These are phyloP conservation scores for Cryptotis parvus DNA, from an alignment of 2,113 vertebrate species.

Conservation along the genomic window DNA sequence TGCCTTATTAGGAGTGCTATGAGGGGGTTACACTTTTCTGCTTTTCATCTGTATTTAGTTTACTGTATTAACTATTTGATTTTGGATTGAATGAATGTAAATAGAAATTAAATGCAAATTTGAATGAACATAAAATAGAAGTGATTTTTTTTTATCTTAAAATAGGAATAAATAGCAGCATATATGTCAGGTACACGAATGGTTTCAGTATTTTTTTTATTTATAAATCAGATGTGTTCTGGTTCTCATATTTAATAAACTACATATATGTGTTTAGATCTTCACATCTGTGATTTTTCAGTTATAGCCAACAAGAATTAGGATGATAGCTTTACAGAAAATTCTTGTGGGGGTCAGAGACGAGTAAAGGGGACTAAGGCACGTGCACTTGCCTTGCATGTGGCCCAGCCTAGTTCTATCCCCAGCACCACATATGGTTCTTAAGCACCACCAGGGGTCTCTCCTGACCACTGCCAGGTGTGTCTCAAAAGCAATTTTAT, in stretches of 20 bases:
- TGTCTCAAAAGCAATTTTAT: too few relatives aligned
- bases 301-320: constrained; percentile 23
- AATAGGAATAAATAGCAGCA: constrained; percentile 60
- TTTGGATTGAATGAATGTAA: constrained; percentile 85
- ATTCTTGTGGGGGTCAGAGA: too few relatives aligned
- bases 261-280: constrained; percentile 43
- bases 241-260: constrained; percentile 72
- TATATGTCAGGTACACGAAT: constrained; percentile 45
- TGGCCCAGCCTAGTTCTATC: too few relatives aligned
- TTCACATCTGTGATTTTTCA: constrained; percentile 51
- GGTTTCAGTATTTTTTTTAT: constrained; percentile 49
- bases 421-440: too few relatives aligned
- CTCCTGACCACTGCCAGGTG: too few relatives aligned
- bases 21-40: constrained; percentile 81
- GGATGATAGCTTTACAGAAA: background rate
- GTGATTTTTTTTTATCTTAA: constrained; percentile 77
- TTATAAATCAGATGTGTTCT: constrained; percentile 56
- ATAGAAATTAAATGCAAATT: constrained; percentile 88
- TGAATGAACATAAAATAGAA: constrained; percentile 82
- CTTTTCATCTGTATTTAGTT: constrained; percentile 86
- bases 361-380: too few relatives aligned
- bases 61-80: constrained; percentile 80
- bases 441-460: too few relatives aligned
- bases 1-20: constrained; percentile 84
- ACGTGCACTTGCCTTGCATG: too few relatives aligned